Evolutionary conservation across 2,888 invertebrate genomes (phyloP).

Genomic region (Sphinx pinastri): DNA sequence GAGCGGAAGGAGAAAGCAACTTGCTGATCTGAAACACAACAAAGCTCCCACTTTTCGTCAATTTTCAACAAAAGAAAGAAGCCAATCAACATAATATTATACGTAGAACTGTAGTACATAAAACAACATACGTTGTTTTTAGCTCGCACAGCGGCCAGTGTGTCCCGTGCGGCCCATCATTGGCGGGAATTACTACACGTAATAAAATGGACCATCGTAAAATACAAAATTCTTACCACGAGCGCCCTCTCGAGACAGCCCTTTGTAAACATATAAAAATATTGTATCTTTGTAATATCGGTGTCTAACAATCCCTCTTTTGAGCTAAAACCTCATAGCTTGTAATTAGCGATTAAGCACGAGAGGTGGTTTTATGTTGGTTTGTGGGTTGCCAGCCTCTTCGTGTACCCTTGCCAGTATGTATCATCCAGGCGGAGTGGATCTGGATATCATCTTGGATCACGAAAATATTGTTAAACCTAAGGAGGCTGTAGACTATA

Average conservation of each 20-base stretch:
- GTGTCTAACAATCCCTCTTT: not conserved
- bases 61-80: not conserved
- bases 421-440: no score
- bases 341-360: no score
- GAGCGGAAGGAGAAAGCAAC: no score
- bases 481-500: no score
- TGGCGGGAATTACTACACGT: constrained; percentile 11
- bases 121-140: constrained; percentile 1
- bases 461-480: no score
- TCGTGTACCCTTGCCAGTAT: no score
- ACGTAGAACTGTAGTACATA: not conserved
- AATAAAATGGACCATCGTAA: constrained; percentile 24
- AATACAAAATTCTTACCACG: constrained; percentile 10
- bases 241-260: not conserved
- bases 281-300: not conserved
- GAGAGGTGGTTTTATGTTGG: no score
- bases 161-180: constrained; percentile 11
- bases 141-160: constrained; percentile 1
- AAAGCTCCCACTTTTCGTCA: no score
- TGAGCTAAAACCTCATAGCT: no score
- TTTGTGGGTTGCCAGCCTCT: no score
- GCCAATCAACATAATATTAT: not conserved
- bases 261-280: constrained; percentile 8
- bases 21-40: no score
- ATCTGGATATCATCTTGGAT: no score